Evolutionary conservation across 2,797 vertebrate species (phyloP).

Genomic region (Podargus strigoides): DNA sequence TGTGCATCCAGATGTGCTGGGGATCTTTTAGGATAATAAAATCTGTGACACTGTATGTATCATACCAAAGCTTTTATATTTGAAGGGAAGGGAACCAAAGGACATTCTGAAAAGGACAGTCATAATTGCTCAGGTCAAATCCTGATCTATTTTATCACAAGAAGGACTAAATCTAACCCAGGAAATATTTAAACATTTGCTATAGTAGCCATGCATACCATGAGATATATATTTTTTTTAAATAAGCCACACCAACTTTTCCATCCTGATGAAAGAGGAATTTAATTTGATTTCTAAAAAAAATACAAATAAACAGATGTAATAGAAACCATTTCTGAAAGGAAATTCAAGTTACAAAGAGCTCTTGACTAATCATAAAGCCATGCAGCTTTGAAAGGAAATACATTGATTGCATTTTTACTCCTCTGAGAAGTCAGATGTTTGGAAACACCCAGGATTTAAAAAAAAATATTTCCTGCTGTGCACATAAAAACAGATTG

Average conservation of each 20-base stretch:
- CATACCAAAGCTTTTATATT: not conserved
- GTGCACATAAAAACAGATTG: not conserved
- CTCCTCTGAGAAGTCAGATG: conserved; percentile 64
- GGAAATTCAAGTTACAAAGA: conserved; percentile 59
- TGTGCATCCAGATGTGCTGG: not conserved
- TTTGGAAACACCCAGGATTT: conserved; percentile 66
- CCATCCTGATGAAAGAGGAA: conserved; percentile 46
- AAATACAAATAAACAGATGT: conserved; percentile 44
- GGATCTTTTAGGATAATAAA: not conserved
- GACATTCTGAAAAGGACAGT: not conserved
- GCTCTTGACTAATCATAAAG: conserved; percentile 61
- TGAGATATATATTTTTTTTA: not conserved
- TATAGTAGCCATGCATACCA: not conserved
- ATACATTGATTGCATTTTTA: conserved; percentile 65
- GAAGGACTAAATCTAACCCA: not conserved
- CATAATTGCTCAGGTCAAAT: not conserved
- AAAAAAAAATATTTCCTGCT: conserved; percentile 48
- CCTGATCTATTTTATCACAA: not conserved
- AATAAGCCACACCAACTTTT: conserved; percentile 39
- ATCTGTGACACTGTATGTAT: not conserved
- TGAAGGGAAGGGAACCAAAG: not conserved
- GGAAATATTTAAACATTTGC: conserved; percentile 14
- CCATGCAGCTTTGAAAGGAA: conserved; percentile 68
- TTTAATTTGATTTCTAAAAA: conserved; percentile 49
- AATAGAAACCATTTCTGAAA: conserved; percentile 62